Evolutionary conservation across 2,113 vertebrate genomes (phyloP), one percentile per base, ranked within the genome.

Genomic region (Bubo scandiacus): DNA sequence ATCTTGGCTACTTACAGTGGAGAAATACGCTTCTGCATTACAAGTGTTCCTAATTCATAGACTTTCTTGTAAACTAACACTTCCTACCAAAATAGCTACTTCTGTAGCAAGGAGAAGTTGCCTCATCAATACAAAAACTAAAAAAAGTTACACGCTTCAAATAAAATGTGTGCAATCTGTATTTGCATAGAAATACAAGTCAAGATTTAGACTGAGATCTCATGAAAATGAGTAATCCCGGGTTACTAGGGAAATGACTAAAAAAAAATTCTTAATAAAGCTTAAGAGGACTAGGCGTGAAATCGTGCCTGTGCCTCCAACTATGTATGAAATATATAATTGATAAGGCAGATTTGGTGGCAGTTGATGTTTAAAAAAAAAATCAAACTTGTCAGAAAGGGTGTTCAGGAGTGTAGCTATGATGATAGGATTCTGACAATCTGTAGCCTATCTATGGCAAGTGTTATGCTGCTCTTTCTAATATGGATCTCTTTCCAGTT

Each of bases 401-500:
- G 15, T 52, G 9, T 65, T 75, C 40, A 29, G 30, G 43, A 25
- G 23, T 71, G 20, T 62, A 34, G 34, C 15, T 43, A 2, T 67
- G 27, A 29, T 71, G 19, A 18, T 36, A 57, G 27, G 20, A 20
- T 49, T 67, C 36, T 58, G 54, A 27, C 70, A 22, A 7, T 15
- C 30, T 38, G 9, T 55, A 80, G 49, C 13, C 38, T 42, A 21
- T 16, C 11, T 57, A 2, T 74, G 74, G 38, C 15, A 75, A 20
- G 22, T 38, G 26, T 61, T 59, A 34, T 1, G 3, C 16, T 86
- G 7, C 77, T 55, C 17, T 67, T 92, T 54, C 51, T 94, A 29
- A 80, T 57, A 7, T 4, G 19, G 51, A 51, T 94, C 21, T 90
- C 58, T 66, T 92, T 97, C 42, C 91, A 99, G 98, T 98, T 96